Evolutionary conservation across 2,888 invertebrate species (phyloP), one percentile per base, ranked within the genome.

Genomic region (Ormyrus labotus): DNA sequence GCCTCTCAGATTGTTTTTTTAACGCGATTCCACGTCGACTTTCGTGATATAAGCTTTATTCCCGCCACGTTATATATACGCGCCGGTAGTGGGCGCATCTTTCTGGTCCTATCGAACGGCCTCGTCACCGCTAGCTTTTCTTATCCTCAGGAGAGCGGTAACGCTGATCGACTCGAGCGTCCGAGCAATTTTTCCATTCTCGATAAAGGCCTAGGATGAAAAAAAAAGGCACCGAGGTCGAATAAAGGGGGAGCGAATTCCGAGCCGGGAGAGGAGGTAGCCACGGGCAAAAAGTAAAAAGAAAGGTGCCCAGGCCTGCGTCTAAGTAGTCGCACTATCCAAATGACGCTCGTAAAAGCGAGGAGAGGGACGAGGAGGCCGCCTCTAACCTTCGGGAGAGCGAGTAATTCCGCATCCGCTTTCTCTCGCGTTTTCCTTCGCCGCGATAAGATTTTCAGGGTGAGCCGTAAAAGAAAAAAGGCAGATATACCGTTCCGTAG

Each of bases 401-500:
- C 10, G 34, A 61, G 57, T 63, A 58, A 58, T 68, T 69, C 34
- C 34, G 63, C 47, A 48, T 76, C 55, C 69, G 68, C n/a, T 75
- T 58, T 60, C 13, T 67, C 55, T 67, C 55, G 50, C 10, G 48
- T n/a, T 60, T 34, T 51, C 64, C 19, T 34, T n/a, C 64, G 47
- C 57, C 72, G 57, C 51, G 76, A 76, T 76, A 69, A 76, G 69
- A 63, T 76, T 76, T 69, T 63, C 69, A 63, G 48, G 61, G 58
- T 48, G 55, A 48, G 63, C 76, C 69, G 55, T 76, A 76, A 76
- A 76, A 68, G 63, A 53, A 75, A 58, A 48, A 34, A 55, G 13
- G 7, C 67, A 53, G 55, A 45, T 13, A 68, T 53, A 55, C 47
- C 19, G 53, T 69, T 50, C n/a, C 58, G 63, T 55, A 13, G 55